Percentiles rank a stretch among this genome's conserved stretches.
Evolutionary conservation across 2,113 vertebrate species (phyloP).

Genomic region (Ranitomeya imitator): DNA sequence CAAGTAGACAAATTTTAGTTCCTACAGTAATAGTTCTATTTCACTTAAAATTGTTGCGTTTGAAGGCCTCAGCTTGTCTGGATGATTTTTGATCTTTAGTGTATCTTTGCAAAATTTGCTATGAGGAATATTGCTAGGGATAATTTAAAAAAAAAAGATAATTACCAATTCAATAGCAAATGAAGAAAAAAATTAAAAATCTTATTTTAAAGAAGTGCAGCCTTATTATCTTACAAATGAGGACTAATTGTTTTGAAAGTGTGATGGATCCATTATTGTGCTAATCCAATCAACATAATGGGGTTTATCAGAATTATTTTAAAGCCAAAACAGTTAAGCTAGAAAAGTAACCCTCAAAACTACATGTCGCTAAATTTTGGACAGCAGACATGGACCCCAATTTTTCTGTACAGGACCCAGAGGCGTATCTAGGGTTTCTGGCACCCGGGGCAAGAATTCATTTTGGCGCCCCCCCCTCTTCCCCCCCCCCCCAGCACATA

Average conservation of each 20-base stretch:
- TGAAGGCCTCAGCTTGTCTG: background rate
- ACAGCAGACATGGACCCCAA: too few species aligned
- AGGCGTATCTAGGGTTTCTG: too few species aligned
- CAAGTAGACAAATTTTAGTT: slow-evolving; percentile 31
- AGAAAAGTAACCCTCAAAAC: too few species aligned
- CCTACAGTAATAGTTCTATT: slow-evolving; percentile 30
- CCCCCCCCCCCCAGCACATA: too few species aligned
- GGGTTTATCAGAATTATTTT: too few species aligned
- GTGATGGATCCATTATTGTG: too few species aligned
- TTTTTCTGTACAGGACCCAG: background rate
- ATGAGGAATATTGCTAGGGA: background rate
- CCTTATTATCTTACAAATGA: background rate
- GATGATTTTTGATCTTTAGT: background rate
- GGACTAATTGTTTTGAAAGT: background rate
- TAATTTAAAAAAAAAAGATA: background rate
- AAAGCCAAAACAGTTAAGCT: too few species aligned
- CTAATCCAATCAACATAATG: too few species aligned
- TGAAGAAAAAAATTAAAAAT: background rate
- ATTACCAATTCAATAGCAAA: background rate
- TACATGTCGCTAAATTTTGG: too few species aligned
- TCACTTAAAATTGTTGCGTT: slow-evolving; percentile 3
- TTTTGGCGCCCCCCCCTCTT: too few species aligned
- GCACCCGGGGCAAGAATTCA: too few species aligned
- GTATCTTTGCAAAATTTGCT: background rate
- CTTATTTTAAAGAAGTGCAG: background rate